These are phyloP conservation scores for Drosophila insularis DNA, from an alignment of 1,140 invertebrate species.

Conservation along the genomic window DNA sequence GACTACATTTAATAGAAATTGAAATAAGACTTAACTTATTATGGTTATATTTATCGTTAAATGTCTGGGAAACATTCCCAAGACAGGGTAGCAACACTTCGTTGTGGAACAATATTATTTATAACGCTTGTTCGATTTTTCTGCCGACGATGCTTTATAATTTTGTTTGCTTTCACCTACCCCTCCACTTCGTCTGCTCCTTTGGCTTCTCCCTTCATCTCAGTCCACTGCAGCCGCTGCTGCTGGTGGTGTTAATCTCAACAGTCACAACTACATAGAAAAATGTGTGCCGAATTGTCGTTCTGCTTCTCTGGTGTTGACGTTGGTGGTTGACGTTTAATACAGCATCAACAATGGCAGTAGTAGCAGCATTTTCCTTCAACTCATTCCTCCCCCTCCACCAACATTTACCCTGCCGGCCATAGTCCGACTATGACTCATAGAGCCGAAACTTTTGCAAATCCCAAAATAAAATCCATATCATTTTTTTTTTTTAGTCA, in stretches of 20 bases:
- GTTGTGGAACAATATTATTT: background rate
- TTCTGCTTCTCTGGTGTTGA: constrained; percentile 50
- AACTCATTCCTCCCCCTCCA: constrained; percentile 31
- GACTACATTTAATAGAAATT: too few relatives aligned
- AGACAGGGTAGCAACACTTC: background rate
- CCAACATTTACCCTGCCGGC: constrained; percentile 34
- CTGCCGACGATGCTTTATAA: constrained; percentile 62
- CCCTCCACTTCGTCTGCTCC: constrained; percentile 4
- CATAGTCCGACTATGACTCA: constrained; percentile 18
- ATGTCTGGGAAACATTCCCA: too few relatives aligned
- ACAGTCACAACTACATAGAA: constrained; percentile 66
- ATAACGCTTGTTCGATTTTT: constrained; percentile 47
- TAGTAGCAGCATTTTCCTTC: constrained; percentile 12
- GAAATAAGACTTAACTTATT: too few relatives aligned
- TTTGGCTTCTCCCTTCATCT: background rate
- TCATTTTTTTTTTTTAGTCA: constrained; percentile 37
- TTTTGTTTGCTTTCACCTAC: constrained; percentile 37
- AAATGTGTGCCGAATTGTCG: constrained; percentile 58
- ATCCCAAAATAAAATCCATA: constrained; percentile 44
- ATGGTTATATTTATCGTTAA: too few relatives aligned
- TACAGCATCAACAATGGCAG: constrained; percentile 51
- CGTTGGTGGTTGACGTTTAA: constrained; percentile 78
- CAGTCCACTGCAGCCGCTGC: constrained; percentile 33
- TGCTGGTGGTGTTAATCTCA: constrained; percentile 72
- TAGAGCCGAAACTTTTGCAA: constrained; percentile 6